A percentile compares a stretch with the other conserved stretches of the same genome.
Evolutionary conservation across 2,113 vertebrate species (phyloP).

Genomic region (Reinhardtius hippoglossoides): DNA sequence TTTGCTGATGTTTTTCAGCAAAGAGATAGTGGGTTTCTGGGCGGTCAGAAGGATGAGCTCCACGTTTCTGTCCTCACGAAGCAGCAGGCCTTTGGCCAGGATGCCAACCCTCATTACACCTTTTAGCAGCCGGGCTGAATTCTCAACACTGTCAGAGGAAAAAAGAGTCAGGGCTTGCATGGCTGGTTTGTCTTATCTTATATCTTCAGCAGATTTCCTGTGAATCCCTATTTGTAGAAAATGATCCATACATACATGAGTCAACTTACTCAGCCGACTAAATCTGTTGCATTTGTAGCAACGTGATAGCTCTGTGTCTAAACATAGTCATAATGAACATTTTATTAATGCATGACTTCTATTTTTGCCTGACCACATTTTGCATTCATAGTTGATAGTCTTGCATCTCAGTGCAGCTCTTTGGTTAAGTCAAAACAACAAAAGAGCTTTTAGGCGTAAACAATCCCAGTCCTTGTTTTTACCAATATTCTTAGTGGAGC

Average conservation of each 20-base stretch:
- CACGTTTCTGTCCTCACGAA: conserved; percentile 84
- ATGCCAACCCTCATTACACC: conserved; percentile 88
- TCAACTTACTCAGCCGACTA: background rate
- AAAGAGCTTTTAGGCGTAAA: background rate
- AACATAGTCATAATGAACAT: background rate
- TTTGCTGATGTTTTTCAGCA: conserved; percentile 78
- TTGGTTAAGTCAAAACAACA: background rate
- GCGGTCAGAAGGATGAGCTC: conserved; percentile 86
- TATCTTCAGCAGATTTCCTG: background rate
- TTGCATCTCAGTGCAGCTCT: background rate
- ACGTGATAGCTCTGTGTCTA: background rate
- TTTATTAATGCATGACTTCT: background rate
- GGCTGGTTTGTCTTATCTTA: background rate
- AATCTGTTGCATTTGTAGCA: background rate
- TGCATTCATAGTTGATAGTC: no score
- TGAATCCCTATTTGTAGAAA: background rate
- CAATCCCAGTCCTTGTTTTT: background rate
- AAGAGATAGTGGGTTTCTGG: conserved; percentile 82
- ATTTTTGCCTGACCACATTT: background rate
- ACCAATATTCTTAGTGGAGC: background rate
- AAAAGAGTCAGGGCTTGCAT: background rate
- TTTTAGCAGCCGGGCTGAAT: conserved; percentile 79
- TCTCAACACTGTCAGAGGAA: conserved; percentile 59
- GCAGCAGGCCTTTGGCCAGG: conserved; percentile 88
- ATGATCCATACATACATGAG: background rate